These are phyloP conservation scores for Mythimna pallens DNA, from an alignment of 2,888 invertebrate species.

Conservation along the genomic window DNA sequence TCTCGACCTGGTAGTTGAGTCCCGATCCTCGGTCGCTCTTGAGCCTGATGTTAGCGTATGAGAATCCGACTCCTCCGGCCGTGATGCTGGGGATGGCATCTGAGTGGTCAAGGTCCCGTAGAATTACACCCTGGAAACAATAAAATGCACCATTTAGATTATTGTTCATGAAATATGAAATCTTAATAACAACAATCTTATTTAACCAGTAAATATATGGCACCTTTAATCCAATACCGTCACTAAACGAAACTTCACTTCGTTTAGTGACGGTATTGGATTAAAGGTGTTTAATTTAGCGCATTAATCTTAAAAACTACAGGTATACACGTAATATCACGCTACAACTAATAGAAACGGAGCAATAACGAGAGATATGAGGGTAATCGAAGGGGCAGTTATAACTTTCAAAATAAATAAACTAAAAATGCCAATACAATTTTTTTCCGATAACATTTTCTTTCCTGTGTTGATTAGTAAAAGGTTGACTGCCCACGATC, in stretches of 20 bases:
- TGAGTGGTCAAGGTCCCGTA: constrained; percentile 86
- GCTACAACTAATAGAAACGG: too few species aligned
- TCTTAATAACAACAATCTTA: not conserved
- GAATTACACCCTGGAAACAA: constrained; percentile 83
- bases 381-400: too few species aligned
- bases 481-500: not conserved
- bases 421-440: not conserved
- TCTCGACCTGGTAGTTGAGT: constrained; percentile 85
- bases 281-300: too few species aligned
- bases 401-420: not conserved
- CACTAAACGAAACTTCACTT: too few species aligned
- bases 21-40: constrained; percentile 86
- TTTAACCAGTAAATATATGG: not conserved
- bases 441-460: not conserved
- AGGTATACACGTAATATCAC: too few species aligned
- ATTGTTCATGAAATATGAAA: not conserved
- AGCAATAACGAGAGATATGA: too few species aligned
- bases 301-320: too few species aligned
- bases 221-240: too few species aligned
- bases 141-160: constrained; percentile 10
- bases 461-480: not conserved
- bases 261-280: too few species aligned
- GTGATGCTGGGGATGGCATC: constrained; percentile 81
- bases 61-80: constrained; percentile 86
- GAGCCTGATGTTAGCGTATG: constrained; percentile 84